These are phyloP conservation scores for Alloscopus bannaensis DNA, from an alignment of 2,888 invertebrate species.

Conservation along the genomic window DNA sequence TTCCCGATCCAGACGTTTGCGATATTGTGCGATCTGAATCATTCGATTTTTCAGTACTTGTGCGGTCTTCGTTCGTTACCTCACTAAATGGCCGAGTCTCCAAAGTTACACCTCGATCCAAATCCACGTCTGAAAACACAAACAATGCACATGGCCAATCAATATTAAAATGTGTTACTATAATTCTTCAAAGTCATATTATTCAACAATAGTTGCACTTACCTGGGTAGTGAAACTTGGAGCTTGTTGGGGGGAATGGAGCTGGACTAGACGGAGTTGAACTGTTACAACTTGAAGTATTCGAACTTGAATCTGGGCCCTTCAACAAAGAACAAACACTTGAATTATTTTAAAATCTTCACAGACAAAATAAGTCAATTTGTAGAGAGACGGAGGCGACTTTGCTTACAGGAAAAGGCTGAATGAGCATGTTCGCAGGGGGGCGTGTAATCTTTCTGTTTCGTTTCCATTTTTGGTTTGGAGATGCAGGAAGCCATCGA, in stretches of 20 bases:
- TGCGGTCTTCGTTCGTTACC: conserved; percentile 65
- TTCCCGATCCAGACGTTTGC: conserved; percentile 81
- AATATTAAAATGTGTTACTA: conserved; percentile 1
- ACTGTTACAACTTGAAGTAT: conserved; percentile 96
- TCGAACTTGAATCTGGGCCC: conserved; percentile 91
- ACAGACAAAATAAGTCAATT: too few species aligned
- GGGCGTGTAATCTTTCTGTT: conserved; percentile 70
- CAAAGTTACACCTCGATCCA: conserved; percentile 76
- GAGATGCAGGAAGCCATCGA: conserved; percentile 68
- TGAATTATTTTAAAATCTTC: conserved; percentile 23
- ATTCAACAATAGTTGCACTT: conserved; percentile 64
- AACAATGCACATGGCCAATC: not conserved
- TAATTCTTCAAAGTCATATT: not conserved
- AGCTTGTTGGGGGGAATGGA: conserved; percentile 77
- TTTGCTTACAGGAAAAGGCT: conserved; percentile 78
- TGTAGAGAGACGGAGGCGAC: not conserved
- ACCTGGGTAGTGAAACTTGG: conserved; percentile 89
- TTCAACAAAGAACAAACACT: conserved; percentile 49
- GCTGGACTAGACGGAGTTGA: conserved; percentile 95
- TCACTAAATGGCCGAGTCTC: conserved; percentile 77
- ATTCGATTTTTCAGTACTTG: conserved; percentile 75
- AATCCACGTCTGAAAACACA: conserved; percentile 71
- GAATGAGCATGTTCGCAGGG: conserved; percentile 77
- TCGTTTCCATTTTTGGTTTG: conserved; percentile 62
- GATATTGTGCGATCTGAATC: conserved; percentile 77